Conservation (phyloP, 2,888 invertebrate genomes). For the Apotomis betuletana region DNA sequence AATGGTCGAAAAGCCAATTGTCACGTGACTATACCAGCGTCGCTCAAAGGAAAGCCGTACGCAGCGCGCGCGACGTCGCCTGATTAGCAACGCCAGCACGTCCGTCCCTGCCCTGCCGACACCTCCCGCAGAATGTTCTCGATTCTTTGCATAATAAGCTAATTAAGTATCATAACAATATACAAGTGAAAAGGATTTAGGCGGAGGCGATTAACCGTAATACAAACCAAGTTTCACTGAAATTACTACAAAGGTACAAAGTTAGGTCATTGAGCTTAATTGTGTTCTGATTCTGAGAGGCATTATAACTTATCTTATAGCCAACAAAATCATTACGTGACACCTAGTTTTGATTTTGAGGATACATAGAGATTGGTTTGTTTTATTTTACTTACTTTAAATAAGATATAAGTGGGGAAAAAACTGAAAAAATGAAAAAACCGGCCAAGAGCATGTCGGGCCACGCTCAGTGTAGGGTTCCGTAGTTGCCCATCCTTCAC, state of each 20-base stretch:
- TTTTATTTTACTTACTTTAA: too few relatives aligned
- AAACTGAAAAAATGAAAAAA: too few relatives aligned
- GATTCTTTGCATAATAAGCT: slow-evolving; percentile 37
- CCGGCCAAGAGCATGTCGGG: too few relatives aligned
- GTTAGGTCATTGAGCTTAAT: too few relatives aligned
- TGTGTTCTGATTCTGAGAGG: too few relatives aligned
- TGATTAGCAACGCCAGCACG: slow-evolving; percentile 52
- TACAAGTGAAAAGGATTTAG: not conserved
- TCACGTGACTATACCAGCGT: slow-evolving; percentile 32
- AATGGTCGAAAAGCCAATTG: not conserved
- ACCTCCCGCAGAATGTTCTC: slow-evolving; percentile 48
- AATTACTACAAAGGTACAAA: not conserved
- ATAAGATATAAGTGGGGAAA: too few relatives aligned
- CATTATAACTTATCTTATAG: too few relatives aligned
- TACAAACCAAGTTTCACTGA: not conserved
- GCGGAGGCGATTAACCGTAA: not conserved
- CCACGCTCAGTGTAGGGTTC: too few relatives aligned
- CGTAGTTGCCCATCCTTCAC: too few relatives aligned
- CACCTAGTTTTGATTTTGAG: too few relatives aligned
- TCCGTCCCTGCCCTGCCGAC: slow-evolving; percentile 43
- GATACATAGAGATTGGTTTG: too few relatives aligned
- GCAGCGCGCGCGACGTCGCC: slow-evolving; percentile 2
- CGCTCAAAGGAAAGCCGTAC: slow-evolving; percentile 47
- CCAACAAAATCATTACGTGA: too few relatives aligned
- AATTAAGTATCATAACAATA: slow-evolving; percentile 6